Evolutionary conservation across 2,888 invertebrate genomes (phyloP).

Genomic region (Tinea semifulvella): DNA sequence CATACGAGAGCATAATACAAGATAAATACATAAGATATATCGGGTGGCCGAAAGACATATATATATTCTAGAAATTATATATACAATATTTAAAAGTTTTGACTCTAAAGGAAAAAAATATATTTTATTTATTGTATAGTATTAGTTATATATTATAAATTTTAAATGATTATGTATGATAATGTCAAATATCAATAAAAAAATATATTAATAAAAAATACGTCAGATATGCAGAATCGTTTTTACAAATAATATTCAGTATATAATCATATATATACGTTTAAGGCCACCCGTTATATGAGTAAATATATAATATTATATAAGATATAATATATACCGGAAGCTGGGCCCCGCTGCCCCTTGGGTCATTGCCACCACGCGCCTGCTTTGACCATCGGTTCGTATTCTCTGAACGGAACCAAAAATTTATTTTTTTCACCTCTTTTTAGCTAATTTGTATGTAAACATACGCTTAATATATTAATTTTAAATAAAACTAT

Average conservation of each 20-base stretch:
- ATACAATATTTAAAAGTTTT: background rate
- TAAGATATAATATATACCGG: conserved; percentile 31
- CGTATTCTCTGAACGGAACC: conserved; percentile 40
- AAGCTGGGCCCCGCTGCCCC: conserved; percentile 25
- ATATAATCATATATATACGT: too few relatives aligned
- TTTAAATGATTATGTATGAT: too few relatives aligned
- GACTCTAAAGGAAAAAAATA: too few relatives aligned
- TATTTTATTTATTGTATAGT: too few relatives aligned
- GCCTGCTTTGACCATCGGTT: conserved; percentile 44
- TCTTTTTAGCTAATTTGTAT: background rate
- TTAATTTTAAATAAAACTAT: background rate
- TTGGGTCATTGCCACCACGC: conserved; percentile 46
- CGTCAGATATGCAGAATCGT: too few relatives aligned
- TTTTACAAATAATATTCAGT: too few relatives aligned
- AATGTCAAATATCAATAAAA: too few relatives aligned
- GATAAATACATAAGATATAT: background rate
- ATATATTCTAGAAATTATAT: background rate
- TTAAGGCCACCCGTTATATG: conserved; percentile 1
- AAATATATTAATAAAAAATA: too few relatives aligned
- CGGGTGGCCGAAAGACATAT: conserved; percentile 3
- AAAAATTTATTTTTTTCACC: background rate
- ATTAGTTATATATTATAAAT: too few relatives aligned
- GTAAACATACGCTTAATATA: conserved; percentile 3
- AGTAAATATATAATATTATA: background rate
- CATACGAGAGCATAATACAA: conserved; percentile 21